phyloP scores from a whole-genome alignment of 2,113 vertebrate species.

The Trinectes maculatus region DNA sequence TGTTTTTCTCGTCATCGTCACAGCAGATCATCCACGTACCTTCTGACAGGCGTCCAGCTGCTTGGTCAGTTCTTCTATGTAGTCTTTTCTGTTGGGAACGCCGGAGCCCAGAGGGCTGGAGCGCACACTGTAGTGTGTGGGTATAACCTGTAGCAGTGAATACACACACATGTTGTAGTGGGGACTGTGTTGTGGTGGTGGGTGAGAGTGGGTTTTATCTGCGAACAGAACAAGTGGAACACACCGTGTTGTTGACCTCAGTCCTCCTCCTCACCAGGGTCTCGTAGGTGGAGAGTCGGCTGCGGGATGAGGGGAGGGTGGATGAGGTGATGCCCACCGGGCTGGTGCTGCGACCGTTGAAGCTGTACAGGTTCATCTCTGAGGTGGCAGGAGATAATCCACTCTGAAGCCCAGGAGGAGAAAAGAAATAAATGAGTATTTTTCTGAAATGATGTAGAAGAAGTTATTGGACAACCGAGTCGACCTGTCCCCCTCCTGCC shows the following conservation, averaged over 20 bases:
- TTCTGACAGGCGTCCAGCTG: conserved; percentile 78
- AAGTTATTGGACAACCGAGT: too few relatives aligned
- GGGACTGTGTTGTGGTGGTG: too few relatives aligned
- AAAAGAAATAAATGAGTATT: too few relatives aligned
- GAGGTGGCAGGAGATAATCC: conserved; percentile 74
- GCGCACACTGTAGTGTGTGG: conserved; percentile 62
- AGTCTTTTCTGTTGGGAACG: conserved; percentile 73
- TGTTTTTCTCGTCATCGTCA: too few relatives aligned
- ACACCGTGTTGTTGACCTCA: conserved; percentile 43
- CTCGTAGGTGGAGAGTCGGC: conserved; percentile 73
- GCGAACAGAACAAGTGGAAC: not conserved
- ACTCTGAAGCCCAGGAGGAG: conserved; percentile 14
- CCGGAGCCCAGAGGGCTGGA: conserved; percentile 61
- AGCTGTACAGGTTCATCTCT: conserved; percentile 74
- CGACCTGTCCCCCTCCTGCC: too few relatives aligned
- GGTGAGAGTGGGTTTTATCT: not conserved
- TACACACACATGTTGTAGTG: not conserved
- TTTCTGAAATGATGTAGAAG: too few relatives aligned
- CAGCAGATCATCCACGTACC: too few relatives aligned
- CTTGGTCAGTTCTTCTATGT: conserved; percentile 81
- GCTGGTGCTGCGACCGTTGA: conserved; percentile 73
- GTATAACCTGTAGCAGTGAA: conserved; percentile 16
- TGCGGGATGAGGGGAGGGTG: conserved; percentile 5
- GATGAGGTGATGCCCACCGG: conserved; percentile 35
- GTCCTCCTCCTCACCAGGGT: conserved; percentile 70